phyloP scores from a whole-genome alignment of 2,113 vertebrate genomes.

The Semicossyphus pulcher region DNA sequence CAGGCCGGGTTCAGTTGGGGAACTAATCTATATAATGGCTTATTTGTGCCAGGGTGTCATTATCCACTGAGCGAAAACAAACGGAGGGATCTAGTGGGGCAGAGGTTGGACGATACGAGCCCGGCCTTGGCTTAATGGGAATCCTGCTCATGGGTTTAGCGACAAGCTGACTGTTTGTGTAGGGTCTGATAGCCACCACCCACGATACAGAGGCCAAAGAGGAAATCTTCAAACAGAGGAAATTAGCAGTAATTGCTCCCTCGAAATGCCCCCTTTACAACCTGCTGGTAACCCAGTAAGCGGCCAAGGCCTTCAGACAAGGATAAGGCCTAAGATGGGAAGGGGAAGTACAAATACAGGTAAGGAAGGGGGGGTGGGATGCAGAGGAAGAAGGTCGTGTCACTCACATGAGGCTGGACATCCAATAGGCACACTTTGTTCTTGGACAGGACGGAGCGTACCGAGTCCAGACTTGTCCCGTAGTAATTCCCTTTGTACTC shows the following conservation, averaged over 20 bases:
- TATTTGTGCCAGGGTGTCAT: constrained; percentile 57
- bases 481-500: constrained; percentile 98
- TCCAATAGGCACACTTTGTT: constrained; percentile 97
- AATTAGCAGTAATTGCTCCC: constrained; percentile 71
- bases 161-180: constrained; percentile 34
- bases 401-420: constrained; percentile 95
- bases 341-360: background rate
- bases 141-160: constrained; percentile 23
- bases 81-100: constrained; percentile 29
- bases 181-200: constrained; percentile 50
- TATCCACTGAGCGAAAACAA: constrained; percentile 66
- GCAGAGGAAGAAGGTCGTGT: constrained; percentile 3
- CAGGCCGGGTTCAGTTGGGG: constrained; percentile 22
- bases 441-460: constrained; percentile 91
- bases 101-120: constrained; percentile 4
- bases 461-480: constrained; percentile 92
- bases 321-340: constrained; percentile 17
- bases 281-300: constrained; percentile 46
- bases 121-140: constrained; percentile 21
- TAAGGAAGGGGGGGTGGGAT: background rate
- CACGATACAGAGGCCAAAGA: constrained; percentile 72
- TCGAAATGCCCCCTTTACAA: constrained; percentile 54
- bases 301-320: constrained; percentile 20
- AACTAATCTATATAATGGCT: constrained; percentile 56
- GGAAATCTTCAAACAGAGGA: constrained; percentile 77